Evolutionary conservation across 53 echinoderm and acorn worm species (phyloP), one percentile per base, ranked within the genome.

Genomic region (Echinarachnius parma): DNA sequence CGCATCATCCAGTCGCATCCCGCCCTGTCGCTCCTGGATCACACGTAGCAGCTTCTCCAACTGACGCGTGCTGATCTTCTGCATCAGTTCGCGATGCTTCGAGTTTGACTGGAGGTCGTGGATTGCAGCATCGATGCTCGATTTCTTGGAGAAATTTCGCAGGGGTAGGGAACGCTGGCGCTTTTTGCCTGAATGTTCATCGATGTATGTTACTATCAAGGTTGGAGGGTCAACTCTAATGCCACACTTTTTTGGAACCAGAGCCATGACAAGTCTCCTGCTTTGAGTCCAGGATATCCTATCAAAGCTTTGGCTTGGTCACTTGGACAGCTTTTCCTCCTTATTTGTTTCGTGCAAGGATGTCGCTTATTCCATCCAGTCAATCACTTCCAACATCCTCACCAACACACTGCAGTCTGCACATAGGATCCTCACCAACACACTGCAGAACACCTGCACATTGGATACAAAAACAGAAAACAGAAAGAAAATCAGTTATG

Each of bases 171-270:
- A 75, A 16, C 96, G 78, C 59, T 82, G 87, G 15, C 90, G 77
- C 37, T 82, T 85, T 45, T 88, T 87, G 1, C 85, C 85, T 10
- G 91, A 54, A n/a, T 31, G 60, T 26, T 85, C 82, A 33, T 84
- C 84, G 0, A 84, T 72, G 82, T 96, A 96, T 21, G 84, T 88
- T 26, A 96, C 59, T 18, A 91, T 50, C 13, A 91, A 66, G 11
- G 91, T 81, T 9, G 91, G 96, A 11, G 96, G 96, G 44, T 91
- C 86, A 4, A 91, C 68, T 48, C 85, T 56, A 13, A 91, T 79
- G 28, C 87, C 96, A 61, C 96, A 91, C 58, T 96, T 87, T 64
- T 91, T 64, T 24, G 96, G 91, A 14, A 82, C 82, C 28, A 96
- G 74, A 5, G 80, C 64, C 86, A 87, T 90, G n/a, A n/a, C n/a